These are phyloP conservation scores for Drosophila parvula DNA, from an alignment of 1,140 invertebrate species.

Conservation along the genomic window DNA sequence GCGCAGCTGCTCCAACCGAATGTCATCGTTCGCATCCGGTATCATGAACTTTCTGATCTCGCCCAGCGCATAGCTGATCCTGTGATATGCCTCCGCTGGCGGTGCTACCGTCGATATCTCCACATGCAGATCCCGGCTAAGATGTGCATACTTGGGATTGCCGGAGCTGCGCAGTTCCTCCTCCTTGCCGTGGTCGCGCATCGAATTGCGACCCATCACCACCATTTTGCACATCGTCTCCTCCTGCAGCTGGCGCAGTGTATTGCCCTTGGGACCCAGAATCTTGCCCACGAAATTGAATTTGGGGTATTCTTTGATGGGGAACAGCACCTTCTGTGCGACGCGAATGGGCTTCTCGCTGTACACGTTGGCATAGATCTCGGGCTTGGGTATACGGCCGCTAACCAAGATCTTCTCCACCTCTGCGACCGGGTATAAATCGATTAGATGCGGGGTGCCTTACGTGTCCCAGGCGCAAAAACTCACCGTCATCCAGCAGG, in stretches of 20 bases:
- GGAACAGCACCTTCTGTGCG: constrained; percentile 92
- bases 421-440: constrained; percentile 84
- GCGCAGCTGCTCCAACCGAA: constrained; percentile 90
- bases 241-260: constrained; percentile 95
- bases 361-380: constrained; percentile 92
- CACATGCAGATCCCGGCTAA: constrained; percentile 96
- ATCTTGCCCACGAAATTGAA: constrained; percentile 98
- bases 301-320: constrained; percentile 94
- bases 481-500: constrained; percentile 76
- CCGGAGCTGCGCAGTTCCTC: constrained; percentile 93
- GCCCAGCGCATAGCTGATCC: constrained; percentile 94
- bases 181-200: constrained; percentile 96
- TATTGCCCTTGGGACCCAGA: constrained; percentile 96
- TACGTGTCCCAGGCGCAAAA: constrained; percentile 8
- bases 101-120: constrained; percentile 95
- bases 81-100: constrained; percentile 95
- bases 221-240: constrained; percentile 98
- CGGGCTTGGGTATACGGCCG: constrained; percentile 86
- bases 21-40: constrained; percentile 91
- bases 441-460: constrained; percentile 29
- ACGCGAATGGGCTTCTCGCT: constrained; percentile 94
- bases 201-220: constrained; percentile 96
- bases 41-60: constrained; percentile 90
- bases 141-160: constrained; percentile 96
- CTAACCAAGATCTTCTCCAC: constrained; percentile 87